Base-by-base conservation (phyloP, 2,113 vertebrate species). In the Triplophysa rosa region DNA sequence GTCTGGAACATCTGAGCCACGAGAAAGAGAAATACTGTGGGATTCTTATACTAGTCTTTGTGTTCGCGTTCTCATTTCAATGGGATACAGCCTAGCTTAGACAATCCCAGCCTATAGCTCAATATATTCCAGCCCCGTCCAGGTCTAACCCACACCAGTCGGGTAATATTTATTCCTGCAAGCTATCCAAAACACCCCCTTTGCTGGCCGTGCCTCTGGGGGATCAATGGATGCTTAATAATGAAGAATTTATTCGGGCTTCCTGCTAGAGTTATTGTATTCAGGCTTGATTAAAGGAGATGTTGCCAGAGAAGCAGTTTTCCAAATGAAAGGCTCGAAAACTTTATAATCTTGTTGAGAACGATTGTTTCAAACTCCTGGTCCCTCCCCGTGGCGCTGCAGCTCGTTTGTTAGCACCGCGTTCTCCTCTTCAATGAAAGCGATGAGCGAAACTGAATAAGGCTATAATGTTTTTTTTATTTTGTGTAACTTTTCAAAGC, bases 161-260 rank as follows among this genome's bases (percentile, higher is more conserved):
- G 56, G 29, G 83, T 82, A 83, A 86, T 88, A 86, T 87, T 83
- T 87, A 89, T 89, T 89, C 90, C 88, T 89, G 73, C 80, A 88
- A 91, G 88, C 90, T 90, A 86, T 26, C 88, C 91, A 88, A 87
- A 89, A 89, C 73, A 89, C 88, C 88, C 88, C 84, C 26, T 56
- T 73, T 87, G 85, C 76, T 42, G 74, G 84, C 79, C 45, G 77
- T 70, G 88, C 90, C 91, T 89, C 80, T 33, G 79, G 92, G 87
- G 78, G 69, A 86, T 88, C 83, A 81, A 85, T 80, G 81, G n/a
- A 74, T 87, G 89, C 86, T 90, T 93, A 93, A 91, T 91, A 91
- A 90, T 91, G 87, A 86, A 89, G 89, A 90, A 92, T 92, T 91
- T 89, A 90, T 88, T 85, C 84, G 82, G 26, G 63, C 86, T 85